phyloP scores from a whole-genome alignment of 2,113 vertebrate genomes.

The Rissa tridactyla region DNA sequence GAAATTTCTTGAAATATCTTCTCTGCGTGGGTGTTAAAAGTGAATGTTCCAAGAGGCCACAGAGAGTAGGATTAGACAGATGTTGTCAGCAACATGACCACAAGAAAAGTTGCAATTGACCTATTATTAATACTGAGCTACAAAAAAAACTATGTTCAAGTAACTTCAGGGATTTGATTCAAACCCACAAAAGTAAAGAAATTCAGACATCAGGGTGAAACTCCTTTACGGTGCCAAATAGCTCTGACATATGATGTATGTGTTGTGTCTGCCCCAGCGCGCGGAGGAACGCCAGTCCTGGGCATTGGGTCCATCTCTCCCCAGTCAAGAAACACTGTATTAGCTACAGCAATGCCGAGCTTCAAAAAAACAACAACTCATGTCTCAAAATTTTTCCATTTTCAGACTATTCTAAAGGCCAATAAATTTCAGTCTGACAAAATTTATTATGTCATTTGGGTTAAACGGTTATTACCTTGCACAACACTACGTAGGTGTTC shows the following conservation, averaged over 20 bases:
- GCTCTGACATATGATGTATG: neutral
- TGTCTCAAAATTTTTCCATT: neutral
- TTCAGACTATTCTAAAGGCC: neutral
- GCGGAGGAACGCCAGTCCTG: neutral
- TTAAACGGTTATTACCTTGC: neutral
- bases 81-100: constrained; percentile 75
- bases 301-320: neutral
- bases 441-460: neutral
- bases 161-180: neutral
- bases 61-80: constrained; percentile 73
- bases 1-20: constrained; percentile 74
- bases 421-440: neutral
- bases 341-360: neutral
- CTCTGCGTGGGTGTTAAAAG: constrained; percentile 78
- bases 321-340: neutral
- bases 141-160: neutral
- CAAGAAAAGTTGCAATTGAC: constrained; percentile 77
- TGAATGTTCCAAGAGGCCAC: constrained; percentile 76
- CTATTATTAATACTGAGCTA: constrained; percentile 64
- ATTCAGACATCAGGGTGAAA: constrained; percentile 40
- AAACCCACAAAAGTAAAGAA: constrained; percentile 42
- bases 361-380: neutral
- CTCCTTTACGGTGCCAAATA: neutral
- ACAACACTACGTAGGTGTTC: neutral
- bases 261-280: neutral